phyloP scores from a whole-genome alignment of 2,888 invertebrate species.

The Tenthredo distinguenda region DNA sequence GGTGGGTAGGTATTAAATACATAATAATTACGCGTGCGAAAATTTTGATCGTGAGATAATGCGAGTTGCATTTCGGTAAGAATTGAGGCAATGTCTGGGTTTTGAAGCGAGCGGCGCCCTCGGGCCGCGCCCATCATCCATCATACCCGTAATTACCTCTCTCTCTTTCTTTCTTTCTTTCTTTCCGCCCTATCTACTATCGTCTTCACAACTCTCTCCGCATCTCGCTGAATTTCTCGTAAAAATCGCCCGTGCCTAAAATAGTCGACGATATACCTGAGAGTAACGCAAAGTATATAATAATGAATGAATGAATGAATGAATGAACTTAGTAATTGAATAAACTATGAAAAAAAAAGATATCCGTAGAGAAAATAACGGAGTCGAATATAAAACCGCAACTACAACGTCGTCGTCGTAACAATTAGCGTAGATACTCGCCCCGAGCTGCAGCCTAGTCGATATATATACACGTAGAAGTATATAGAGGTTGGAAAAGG shows the following conservation, averaged over 20 bases:
- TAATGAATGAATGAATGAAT: neutral
- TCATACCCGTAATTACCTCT: conserved; percentile 46
- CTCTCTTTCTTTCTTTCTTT: neutral
- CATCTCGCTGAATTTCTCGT: neutral
- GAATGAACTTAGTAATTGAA: neutral
- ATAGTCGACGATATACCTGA: too few relatives aligned
- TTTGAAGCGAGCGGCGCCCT: conserved; percentile 43
- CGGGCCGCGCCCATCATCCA: conserved; percentile 48
- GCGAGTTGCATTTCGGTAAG: conserved; percentile 21
- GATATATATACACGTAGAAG: neutral
- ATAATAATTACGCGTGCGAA: conserved; percentile 16
- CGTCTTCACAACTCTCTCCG: neutral
- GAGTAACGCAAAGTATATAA: neutral
- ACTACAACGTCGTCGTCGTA: neutral
- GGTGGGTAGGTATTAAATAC: neutral
- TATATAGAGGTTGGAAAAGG: neutral
- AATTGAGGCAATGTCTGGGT: conserved; percentile 34
- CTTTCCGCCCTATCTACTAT: neutral
- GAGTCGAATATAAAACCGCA: neutral
- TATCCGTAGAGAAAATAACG: neutral
- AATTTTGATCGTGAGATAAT: neutral
- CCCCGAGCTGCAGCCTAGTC: neutral
- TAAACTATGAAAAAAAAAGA: neutral
- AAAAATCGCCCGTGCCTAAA: too few relatives aligned
- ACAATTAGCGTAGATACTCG: neutral